These are phyloP conservation scores for Podabrus alpinus DNA, from an alignment of 2,888 invertebrate genomes.

Conservation along the genomic window DNA sequence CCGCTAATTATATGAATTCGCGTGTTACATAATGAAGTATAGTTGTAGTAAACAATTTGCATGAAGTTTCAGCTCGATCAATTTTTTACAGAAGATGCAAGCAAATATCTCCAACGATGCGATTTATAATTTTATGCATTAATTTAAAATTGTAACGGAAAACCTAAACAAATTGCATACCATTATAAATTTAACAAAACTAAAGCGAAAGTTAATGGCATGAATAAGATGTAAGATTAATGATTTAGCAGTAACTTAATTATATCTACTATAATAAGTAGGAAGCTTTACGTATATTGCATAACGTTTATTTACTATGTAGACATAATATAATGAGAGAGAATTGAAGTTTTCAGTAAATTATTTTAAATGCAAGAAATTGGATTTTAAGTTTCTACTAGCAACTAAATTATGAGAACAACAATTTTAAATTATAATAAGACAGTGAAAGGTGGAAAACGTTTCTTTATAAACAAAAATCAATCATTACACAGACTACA, in stretches of 20 bases:
- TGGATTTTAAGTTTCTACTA: neutral
- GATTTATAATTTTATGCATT: neutral
- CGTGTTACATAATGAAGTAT: neutral
- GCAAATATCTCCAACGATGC: neutral
- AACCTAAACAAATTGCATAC: neutral
- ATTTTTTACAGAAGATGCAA: neutral
- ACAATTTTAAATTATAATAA: neutral
- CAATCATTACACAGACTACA: neutral
- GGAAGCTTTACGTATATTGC: neutral
- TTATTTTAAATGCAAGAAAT: neutral
- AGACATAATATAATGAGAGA: too few species aligned
- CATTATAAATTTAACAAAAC: neutral
- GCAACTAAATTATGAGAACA: neutral
- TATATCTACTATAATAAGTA: neutral
- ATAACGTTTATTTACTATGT: neutral
- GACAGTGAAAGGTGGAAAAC: neutral
- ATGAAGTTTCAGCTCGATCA: neutral
- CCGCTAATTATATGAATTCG: neutral
- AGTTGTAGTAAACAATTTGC: too few species aligned
- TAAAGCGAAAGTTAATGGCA: conserved; percentile 1
- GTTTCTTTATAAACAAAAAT: neutral
- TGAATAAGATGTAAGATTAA: neutral
- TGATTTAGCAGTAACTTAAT: neutral
- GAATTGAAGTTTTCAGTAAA: neutral
- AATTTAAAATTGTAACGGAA: neutral